phyloP scores from a whole-genome alignment of 2,888 invertebrate genomes.

The Thymelicus sylvestris region DNA sequence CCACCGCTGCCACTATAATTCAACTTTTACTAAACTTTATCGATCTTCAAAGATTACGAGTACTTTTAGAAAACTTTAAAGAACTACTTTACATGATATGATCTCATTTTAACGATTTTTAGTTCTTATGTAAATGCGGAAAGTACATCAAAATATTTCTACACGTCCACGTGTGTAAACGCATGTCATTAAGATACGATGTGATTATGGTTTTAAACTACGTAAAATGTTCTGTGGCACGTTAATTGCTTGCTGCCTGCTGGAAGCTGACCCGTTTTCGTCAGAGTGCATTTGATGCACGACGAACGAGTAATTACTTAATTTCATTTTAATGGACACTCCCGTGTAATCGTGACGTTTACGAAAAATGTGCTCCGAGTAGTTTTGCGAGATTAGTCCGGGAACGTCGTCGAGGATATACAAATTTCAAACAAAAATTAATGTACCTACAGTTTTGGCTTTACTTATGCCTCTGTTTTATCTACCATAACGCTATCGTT shows the following conservation, averaged over 20 bases:
- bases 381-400: conserved; percentile 4
- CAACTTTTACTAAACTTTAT: too few relatives aligned
- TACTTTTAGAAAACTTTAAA: too few relatives aligned
- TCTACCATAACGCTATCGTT: too few relatives aligned
- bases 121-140: too few relatives aligned
- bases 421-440: neutral
- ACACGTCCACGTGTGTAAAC: neutral
- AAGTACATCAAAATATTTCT: neutral
- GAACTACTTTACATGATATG: too few relatives aligned
- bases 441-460: neutral
- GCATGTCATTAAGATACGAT: conserved; percentile 7
- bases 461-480: too few relatives aligned
- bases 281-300: conserved; percentile 19
- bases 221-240: conserved; percentile 21
- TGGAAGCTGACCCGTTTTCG: conserved; percentile 18
- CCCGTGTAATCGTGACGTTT: conserved; percentile 7
- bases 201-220: conserved; percentile 11
- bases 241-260: conserved; percentile 12
- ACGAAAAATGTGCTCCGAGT: neutral
- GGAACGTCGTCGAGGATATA: neutral
- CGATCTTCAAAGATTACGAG: too few relatives aligned
- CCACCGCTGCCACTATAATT: too few relatives aligned
- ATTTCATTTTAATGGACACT: conserved; percentile 25
- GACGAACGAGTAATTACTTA: conserved; percentile 23
- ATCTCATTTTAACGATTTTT: too few relatives aligned